These are phyloP conservation scores for Petrocephalus zakoni DNA, from an alignment of 2,113 vertebrate genomes.

Conservation along the genomic window DNA sequence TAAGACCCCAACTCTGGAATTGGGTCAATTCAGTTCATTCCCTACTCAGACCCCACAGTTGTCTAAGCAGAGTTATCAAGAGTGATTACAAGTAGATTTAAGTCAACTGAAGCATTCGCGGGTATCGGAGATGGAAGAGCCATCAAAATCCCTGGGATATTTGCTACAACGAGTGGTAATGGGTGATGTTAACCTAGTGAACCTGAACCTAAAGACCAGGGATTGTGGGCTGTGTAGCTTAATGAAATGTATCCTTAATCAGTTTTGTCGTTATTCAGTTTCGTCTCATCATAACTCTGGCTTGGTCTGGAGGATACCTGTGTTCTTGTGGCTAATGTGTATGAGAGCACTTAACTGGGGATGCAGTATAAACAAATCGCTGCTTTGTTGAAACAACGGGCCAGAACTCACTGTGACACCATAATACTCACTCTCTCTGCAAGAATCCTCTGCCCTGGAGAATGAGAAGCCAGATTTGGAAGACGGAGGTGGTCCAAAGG, in stretches of 20 bases:
- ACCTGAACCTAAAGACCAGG: background rate
- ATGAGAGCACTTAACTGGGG: background rate
- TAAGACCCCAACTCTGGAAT: background rate
- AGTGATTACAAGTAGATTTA: background rate
- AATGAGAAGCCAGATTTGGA: constrained; percentile 43
- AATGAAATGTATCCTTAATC: background rate
- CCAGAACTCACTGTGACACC: background rate
- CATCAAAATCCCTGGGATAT: background rate
- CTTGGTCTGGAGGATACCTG: background rate
- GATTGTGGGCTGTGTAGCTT: background rate
- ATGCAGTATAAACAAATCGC: background rate
- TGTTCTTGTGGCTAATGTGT: background rate
- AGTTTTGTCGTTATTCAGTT: background rate
- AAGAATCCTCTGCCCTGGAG: constrained; percentile 41
- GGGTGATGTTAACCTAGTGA: background rate
- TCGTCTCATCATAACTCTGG: background rate
- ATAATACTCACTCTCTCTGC: constrained; percentile 3
- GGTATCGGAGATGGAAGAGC: background rate
- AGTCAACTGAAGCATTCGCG: background rate
- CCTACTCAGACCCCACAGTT: background rate
- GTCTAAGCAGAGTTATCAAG: background rate
- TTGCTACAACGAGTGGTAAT: background rate
- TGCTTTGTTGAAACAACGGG: background rate
- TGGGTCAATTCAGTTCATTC: background rate
- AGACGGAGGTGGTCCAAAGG: constrained; percentile 35